Conservation (phyloP, 2,797 vertebrate genomes). For the Psittacula echo region DNA sequence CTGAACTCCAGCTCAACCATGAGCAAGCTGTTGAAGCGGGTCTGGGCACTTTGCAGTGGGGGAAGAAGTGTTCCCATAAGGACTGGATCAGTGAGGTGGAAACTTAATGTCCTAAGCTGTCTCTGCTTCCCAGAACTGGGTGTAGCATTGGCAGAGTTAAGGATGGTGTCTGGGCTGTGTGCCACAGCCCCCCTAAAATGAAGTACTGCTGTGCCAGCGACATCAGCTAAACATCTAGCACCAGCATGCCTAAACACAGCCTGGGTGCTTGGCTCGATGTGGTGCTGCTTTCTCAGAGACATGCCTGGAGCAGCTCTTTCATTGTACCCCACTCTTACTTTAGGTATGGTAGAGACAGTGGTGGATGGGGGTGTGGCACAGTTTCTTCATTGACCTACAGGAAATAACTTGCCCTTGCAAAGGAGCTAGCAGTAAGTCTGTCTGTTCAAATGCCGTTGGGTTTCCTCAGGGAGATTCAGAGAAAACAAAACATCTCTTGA, state of each 20-base stretch:
- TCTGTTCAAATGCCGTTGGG: background rate
- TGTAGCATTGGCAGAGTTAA: background rate
- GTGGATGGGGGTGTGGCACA: background rate
- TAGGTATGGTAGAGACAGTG: background rate
- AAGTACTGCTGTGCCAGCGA: background rate
- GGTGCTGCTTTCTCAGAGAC: background rate
- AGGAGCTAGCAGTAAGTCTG: background rate
- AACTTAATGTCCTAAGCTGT: background rate
- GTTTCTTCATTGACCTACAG: background rate
- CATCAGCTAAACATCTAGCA: background rate
- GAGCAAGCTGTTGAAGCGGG: background rate
- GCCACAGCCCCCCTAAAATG: background rate
- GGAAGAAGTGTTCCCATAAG: background rate
- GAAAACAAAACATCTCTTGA: background rate
- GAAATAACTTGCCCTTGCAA: background rate
- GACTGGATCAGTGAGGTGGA: background rate
- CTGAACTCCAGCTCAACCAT: background rate
- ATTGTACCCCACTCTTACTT: background rate
- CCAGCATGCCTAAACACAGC: background rate
- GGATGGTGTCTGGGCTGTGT: background rate
- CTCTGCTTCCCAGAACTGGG: background rate
- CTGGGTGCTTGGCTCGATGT: background rate
- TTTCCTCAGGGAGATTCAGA: background rate
- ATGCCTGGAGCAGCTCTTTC: background rate
- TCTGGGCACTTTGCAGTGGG: background rate